These are phyloP conservation scores for Ahaetulla prasina DNA, from an alignment of 2,113 vertebrate species.

Conservation along the genomic window DNA sequence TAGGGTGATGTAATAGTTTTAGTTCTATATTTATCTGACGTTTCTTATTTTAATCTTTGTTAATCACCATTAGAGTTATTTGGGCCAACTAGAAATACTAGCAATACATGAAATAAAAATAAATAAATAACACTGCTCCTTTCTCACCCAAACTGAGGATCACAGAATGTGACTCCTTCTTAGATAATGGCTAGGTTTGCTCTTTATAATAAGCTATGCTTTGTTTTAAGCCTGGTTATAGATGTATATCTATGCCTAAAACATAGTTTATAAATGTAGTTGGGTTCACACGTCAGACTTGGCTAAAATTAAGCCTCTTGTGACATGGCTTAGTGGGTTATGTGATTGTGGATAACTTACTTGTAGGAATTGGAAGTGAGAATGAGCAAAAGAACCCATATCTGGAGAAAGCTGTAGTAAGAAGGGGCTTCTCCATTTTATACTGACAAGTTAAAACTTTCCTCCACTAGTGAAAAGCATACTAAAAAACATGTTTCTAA, in stretches of 20 bases:
- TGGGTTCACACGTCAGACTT: background rate
- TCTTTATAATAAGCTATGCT: background rate
- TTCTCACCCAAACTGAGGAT: background rate
- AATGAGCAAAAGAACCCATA: background rate
- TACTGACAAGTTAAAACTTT: background rate
- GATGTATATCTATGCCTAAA: background rate
- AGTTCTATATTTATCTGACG: background rate
- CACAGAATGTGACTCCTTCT: background rate
- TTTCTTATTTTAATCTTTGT: background rate
- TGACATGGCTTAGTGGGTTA: background rate
- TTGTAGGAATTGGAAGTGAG: background rate
- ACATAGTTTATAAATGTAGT: background rate
- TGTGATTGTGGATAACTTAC: background rate
- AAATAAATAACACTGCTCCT: background rate
- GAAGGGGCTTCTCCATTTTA: background rate
- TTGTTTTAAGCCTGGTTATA: background rate
- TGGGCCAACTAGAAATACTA: background rate
- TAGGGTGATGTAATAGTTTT: background rate
- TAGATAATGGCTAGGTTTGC: background rate
- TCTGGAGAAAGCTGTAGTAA: background rate
- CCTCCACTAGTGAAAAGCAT: background rate
- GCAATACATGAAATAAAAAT: background rate
- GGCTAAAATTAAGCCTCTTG: background rate
- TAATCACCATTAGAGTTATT: background rate
- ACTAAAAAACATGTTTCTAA: background rate